Evolutionary conservation across 2,888 invertebrate genomes (phyloP), one percentile per base, ranked within the genome.

Genomic region (Zaprionus obscuricornis): DNA sequence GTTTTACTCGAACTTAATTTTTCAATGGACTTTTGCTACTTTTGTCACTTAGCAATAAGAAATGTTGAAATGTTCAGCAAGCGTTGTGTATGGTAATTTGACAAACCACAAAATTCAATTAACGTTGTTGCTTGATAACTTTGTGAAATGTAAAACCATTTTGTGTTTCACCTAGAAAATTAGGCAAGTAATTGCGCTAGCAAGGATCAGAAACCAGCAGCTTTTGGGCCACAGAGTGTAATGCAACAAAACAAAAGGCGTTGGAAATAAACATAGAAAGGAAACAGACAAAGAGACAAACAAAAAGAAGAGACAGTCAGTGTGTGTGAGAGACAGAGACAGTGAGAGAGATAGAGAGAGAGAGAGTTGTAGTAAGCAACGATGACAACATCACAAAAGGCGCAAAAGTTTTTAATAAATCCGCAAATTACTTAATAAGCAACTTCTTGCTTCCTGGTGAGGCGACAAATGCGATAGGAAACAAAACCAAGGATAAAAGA

Each of bases 391-490:
- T 16, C 55, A 58, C 46, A 60, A 71, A 67, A 71, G 77, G 68
- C 66, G 71, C 63, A 65, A 85, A 74, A 83, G 50, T n/a, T 83
- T 83, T 85, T 85, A 74, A 82, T 85, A 85, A 85, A 82, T 85
- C 66, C 57, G 70, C 68, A 83, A 83, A 85, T 83, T 85, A 81
- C 71, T 83, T 85, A 71, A 74, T 72, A 79, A 83, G 83, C 76
- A 73, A 74, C 67, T 52, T 40, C 22, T 31, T 37, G 57, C 56
- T 14, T 22, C 34, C 26, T n/a, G 18, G 18, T 4, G 4, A 46
- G 46, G 57, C 33, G 39, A 29, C 50, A 65, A 64, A 51, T 45
- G 59, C 54, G 58, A 69, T 66, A 68, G 65, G 60, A 46, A 27
- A 26, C 31, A 11, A 56, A 46, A 27, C 20, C 31, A 11, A 39